Percentiles rank a stretch among this genome's conserved stretches.
These are phyloP conservation scores for Periphyllus acericola DNA, from an alignment of 2,888 invertebrate species.

Conservation along the genomic window DNA sequence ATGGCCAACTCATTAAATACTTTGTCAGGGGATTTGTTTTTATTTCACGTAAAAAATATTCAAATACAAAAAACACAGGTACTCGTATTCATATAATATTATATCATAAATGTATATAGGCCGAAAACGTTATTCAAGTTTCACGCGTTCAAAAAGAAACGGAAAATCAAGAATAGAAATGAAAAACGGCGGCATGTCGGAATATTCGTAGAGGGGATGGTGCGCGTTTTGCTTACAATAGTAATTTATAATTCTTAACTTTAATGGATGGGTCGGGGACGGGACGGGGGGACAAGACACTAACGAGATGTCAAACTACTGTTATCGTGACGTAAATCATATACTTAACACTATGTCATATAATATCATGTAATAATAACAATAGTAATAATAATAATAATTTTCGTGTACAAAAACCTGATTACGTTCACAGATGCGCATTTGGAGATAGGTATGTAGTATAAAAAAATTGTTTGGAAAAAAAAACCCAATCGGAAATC, in stretches of 20 bases:
- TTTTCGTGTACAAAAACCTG: slow-evolving; percentile 19
- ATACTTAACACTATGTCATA: slow-evolving; percentile 11
- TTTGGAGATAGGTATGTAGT: background rate
- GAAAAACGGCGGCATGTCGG: background rate
- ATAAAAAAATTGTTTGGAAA: background rate
- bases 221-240: slow-evolving; percentile 2
- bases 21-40: background rate
- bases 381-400: background rate
- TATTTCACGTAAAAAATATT: background rate
- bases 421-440: background rate
- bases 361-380: background rate
- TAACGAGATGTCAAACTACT: slow-evolving; percentile 22
- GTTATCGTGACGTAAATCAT: background rate
- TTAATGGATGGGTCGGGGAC: background rate
- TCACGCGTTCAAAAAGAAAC: background rate
- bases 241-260: slow-evolving; percentile 28
- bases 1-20: background rate
- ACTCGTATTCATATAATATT: background rate
- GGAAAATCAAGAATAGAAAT: background rate
- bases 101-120: background rate
- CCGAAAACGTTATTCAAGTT: background rate
- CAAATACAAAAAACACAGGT: background rate
- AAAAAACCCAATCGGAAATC: background rate
- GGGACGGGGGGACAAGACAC: background rate
- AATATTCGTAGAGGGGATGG: background rate